A percentile compares a stretch with the other conserved stretches of the same genome.
Evolutionary conservation across 2,888 invertebrate genomes (phyloP).

Genomic region (Seira sanloemensis): DNA sequence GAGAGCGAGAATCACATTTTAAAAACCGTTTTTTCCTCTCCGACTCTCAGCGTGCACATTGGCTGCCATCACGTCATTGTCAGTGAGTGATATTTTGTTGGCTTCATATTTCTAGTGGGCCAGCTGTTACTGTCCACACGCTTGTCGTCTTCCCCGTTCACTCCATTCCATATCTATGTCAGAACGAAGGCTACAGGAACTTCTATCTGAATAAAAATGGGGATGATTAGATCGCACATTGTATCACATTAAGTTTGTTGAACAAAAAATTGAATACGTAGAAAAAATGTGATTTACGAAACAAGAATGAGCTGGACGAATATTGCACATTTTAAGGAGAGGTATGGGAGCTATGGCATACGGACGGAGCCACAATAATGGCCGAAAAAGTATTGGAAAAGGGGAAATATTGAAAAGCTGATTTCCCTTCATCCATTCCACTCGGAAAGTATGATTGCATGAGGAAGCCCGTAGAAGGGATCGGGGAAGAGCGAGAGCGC

Average conservation of each 20-base stretch:
- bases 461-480: not conserved
- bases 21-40: not conserved
- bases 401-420: slow-evolving; percentile 5
- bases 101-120: slow-evolving; percentile 13
- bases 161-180: slow-evolving; percentile 3
- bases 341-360: not conserved
- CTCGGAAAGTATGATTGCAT: not conserved
- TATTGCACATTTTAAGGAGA: not conserved
- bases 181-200: not conserved
- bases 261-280: not conserved
- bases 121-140: slow-evolving; percentile 19
- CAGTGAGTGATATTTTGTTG: slow-evolving; percentile 10
- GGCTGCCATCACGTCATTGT: slow-evolving; percentile 1
- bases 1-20: not conserved
- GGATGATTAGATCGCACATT: not conserved
- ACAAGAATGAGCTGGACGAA: not conserved
- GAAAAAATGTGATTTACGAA: not conserved
- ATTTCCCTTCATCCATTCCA: not conserved
- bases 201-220: slow-evolving; percentile 12
- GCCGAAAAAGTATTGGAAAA: not conserved
- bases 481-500: not conserved
- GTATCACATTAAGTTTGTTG: not conserved
- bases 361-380: slow-evolving; percentile 5
- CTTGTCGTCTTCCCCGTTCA: slow-evolving; percentile 7
- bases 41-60: not conserved